Evolutionary conservation across 2,888 invertebrate genomes (phyloP).

Genomic region (Eustalomyia histrio): DNA sequence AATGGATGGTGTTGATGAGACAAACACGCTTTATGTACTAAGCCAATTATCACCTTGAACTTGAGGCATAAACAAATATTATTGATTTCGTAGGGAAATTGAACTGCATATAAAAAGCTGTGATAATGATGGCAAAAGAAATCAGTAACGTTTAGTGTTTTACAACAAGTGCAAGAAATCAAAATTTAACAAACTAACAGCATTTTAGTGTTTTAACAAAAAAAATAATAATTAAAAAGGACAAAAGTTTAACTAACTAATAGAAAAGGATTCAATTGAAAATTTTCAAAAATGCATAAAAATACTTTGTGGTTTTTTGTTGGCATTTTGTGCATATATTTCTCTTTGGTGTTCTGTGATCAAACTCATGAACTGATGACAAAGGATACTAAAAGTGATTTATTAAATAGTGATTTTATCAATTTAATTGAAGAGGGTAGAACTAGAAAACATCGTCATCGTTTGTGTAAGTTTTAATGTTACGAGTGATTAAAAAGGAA

Average conservation of each 20-base stretch:
- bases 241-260: not conserved
- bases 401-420: constrained; percentile 63
- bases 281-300: constrained; percentile 71
- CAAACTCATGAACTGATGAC: constrained; percentile 34
- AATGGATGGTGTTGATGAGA: constrained; percentile 57
- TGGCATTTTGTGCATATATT: constrained; percentile 71
- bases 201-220: too few relatives aligned
- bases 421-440: constrained; percentile 72
- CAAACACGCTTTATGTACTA: constrained; percentile 52
- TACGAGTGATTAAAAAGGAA: not conserved
- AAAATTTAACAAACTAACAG: not conserved
- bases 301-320: constrained; percentile 71
- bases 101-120: constrained; percentile 60
- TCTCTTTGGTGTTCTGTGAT: constrained; percentile 71
- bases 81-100: constrained; percentile 8
- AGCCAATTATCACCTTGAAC: constrained; percentile 68
- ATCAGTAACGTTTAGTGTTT: constrained; percentile 46
- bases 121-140: not conserved
- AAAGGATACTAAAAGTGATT: constrained; percentile 22
- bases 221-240: not conserved
- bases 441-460: constrained; percentile 64
- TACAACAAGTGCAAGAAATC: constrained; percentile 15
- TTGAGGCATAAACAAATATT: constrained; percentile 48
- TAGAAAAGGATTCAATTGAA: constrained; percentile 10
- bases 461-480: constrained; percentile 64